Base-by-base conservation (phyloP, 2,888 invertebrate species). In the Anagyrus pseudococci region DNA sequence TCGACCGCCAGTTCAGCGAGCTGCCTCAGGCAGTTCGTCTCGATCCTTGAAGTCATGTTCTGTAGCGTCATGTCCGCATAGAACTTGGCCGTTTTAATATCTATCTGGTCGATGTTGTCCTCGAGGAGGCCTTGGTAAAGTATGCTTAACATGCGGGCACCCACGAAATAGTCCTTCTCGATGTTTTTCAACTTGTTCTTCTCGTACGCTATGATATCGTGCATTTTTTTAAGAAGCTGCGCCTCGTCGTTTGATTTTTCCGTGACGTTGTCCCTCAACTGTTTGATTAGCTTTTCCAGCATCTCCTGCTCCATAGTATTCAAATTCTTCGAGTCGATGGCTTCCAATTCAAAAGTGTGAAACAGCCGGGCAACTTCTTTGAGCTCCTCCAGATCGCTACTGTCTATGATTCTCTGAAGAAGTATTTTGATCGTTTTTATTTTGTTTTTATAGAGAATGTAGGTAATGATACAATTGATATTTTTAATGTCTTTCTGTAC, bases 391-490 rank as follows among this genome's bases (percentile, higher is more conserved):
- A 50, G 19, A 15, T 25, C 46, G 6, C 56, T 17, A 20, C 44
- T 33, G 7, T 44, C 43, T 43, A 43, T 47, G 7, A 64, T 44
- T 58, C 33, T 66, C 19, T 60, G 25, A 17, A 63, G n/a, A 6
- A 64, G 19, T 2, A 8, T 41, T 48, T 20, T 61, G 13, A 66
- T 54, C 19, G 43, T 58, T 61, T 62, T 66, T 26, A 66, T 58
- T 48, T 69, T 67, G n/a, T 54, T 64, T 6, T 53, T 59, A 29
- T 53, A 58, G 48, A 69, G 58, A 47, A 69, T 59, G 43, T 64
- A 29, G 57, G 20, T 53, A 48, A 67, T 64, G 6, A 58, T 54
- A 25, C 41, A 33, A 41, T 49, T 56, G 50, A 68, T 58, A 62
- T 49, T 67, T 53, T 66, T 53, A 23, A 29, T 61, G 33, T 65